Percentiles rank a stretch among this genome's conserved stretches.
Conservation (phyloP, 2,797 vertebrate genomes). For the Dermochelys coriacea region DNA sequence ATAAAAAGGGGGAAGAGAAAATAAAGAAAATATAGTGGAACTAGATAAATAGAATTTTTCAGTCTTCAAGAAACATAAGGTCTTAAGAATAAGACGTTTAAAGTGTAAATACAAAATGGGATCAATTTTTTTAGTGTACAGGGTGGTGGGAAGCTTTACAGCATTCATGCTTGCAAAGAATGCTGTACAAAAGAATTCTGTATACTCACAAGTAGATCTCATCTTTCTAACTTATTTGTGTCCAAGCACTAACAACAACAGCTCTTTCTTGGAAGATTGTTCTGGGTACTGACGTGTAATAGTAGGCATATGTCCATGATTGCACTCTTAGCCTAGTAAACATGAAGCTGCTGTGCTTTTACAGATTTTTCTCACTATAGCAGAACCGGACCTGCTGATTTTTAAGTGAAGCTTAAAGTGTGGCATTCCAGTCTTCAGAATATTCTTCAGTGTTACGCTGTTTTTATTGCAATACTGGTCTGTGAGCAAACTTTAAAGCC, state of each 20-base stretch:
- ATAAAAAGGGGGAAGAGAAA: background rate
- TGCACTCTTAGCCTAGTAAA: background rate
- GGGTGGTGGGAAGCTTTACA: background rate
- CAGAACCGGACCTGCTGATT: background rate
- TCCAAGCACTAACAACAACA: too few relatives aligned
- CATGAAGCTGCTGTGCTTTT: background rate
- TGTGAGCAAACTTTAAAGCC: background rate
- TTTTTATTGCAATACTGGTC: background rate
- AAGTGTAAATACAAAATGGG: background rate
- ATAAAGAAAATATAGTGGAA: background rate
- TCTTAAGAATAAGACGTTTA: background rate
- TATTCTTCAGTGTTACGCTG: background rate
- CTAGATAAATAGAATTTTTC: background rate
- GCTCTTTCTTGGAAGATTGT: background rate
- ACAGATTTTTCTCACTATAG: background rate
- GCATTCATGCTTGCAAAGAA: too few relatives aligned
- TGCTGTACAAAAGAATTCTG: background rate
- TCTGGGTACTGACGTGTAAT: background rate
- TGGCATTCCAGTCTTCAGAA: background rate
- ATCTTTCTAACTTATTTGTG: background rate
- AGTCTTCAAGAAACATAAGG: background rate
- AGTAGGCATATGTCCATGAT: background rate
- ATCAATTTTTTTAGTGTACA: background rate
- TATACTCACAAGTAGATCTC: background rate
- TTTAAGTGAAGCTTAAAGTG: background rate